Percentiles rank a stretch among this genome's conserved stretches.
Conservation (phyloP, 2,113 vertebrate species). For the Cephalophus harveyi region DNA sequence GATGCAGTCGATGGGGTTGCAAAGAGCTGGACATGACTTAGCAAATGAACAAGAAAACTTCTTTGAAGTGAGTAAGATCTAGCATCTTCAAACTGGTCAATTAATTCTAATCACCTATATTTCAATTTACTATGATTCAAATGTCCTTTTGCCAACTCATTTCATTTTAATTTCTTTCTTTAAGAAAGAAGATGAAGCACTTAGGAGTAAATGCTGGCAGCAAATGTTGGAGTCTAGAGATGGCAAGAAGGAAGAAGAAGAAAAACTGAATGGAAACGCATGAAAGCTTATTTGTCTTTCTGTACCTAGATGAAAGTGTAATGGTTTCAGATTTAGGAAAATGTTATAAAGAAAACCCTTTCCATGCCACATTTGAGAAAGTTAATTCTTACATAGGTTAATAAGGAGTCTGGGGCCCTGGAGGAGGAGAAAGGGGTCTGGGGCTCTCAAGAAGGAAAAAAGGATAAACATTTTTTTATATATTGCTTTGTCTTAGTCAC, state of each 20-base stretch:
- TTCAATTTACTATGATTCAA: not conserved
- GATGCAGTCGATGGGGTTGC: not conserved
- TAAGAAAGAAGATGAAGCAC: not conserved
- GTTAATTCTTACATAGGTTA: not conserved
- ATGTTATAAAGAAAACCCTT: not conserved
- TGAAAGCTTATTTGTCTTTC: not conserved
- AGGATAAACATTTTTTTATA: not conserved
- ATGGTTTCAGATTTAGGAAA: not conserved
- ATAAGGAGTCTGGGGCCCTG: not conserved
- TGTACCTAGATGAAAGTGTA: not conserved
- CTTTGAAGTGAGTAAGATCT: slow-evolving; percentile 1
- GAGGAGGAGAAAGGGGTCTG: not conserved
- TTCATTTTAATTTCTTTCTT: not conserved
- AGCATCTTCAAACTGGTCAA: not conserved
- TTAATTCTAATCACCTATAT: not conserved
- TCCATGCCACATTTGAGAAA: not conserved
- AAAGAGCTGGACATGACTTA: not conserved
- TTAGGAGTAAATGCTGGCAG: not conserved
- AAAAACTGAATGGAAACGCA: not conserved
- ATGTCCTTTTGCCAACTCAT: not conserved
- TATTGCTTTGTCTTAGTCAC: not conserved
- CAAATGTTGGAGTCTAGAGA: not conserved
- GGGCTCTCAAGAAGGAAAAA: not conserved
- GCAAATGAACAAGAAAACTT: not conserved
- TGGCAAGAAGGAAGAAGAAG: not conserved